These are phyloP conservation scores for Diplazon laetatorius DNA, from an alignment of 2,888 invertebrate genomes.

Conservation along the genomic window DNA sequence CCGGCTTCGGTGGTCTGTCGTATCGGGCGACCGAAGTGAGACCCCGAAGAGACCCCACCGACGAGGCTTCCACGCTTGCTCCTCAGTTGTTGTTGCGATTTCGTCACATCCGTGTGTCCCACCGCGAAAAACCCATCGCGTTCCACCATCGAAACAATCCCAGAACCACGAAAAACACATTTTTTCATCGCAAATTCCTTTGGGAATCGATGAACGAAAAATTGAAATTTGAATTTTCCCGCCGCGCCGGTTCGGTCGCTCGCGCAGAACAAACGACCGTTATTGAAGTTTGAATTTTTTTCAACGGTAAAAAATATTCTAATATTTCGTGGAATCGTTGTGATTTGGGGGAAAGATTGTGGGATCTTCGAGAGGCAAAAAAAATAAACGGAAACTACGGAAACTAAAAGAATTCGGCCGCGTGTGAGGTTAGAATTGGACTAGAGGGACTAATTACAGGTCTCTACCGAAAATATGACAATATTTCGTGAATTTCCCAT, in stretches of 20 bases:
- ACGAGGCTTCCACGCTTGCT: too few relatives aligned
- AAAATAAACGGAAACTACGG: too few relatives aligned
- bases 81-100: slow-evolving; percentile 64
- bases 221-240: background rate
- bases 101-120: slow-evolving; percentile 31
- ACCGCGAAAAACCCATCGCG: too few relatives aligned
- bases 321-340: background rate
- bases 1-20: too few relatives aligned
- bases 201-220: background rate
- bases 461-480: slow-evolving; percentile 68
- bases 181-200: background rate
- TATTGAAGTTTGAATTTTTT: background rate
- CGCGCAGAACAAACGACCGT: too few relatives aligned
- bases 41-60: too few relatives aligned
- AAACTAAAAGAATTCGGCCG: too few relatives aligned
- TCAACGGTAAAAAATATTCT: background rate
- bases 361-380: too few relatives aligned
- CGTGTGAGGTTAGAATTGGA: too few relatives aligned
- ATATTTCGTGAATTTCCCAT: slow-evolving; percentile 77
- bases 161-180: background rate
- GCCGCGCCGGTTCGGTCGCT: too few relatives aligned
- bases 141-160: too few relatives aligned
- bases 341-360: background rate
- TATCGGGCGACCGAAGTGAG: background rate
- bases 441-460: too few relatives aligned